Evolutionary conservation across 2,797 vertebrate species (phyloP).

Genomic region (Alfaro cultratus): DNA sequence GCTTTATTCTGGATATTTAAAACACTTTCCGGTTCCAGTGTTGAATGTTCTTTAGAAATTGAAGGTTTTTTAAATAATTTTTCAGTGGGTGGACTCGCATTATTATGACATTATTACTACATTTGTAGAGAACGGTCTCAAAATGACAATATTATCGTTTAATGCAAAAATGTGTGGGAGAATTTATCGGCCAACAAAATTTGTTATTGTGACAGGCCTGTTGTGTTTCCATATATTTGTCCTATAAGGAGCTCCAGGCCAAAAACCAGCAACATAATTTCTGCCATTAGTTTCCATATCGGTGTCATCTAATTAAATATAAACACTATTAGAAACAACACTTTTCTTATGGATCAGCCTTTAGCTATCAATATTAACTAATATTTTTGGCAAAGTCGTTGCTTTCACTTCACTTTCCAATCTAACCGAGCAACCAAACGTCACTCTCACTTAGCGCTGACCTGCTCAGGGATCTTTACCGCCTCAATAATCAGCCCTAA

Average conservation of each 20-base stretch:
- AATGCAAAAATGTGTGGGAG: too few species aligned
- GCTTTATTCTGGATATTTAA: too few species aligned
- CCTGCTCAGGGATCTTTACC: conserved; percentile 4
- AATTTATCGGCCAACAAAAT: too few species aligned
- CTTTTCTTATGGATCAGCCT: conserved; percentile 1
- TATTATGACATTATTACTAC: too few species aligned
- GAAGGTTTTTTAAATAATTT: too few species aligned
- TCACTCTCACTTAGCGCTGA: not conserved
- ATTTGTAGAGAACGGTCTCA: too few species aligned
- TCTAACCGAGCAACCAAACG: not conserved
- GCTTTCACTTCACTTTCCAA: conserved; percentile 3
- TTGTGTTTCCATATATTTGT: not conserved
- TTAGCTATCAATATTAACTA: conserved; percentile 4
- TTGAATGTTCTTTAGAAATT: too few species aligned
- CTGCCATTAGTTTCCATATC: not conserved
- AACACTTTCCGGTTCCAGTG: too few species aligned
- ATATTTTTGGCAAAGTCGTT: conserved; percentile 23
- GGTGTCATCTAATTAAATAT: conserved; percentile 13
- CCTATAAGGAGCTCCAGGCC: conserved; percentile 19
- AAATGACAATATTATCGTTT: too few species aligned
- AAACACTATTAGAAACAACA: conserved; percentile 4
- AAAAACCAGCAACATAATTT: conserved; percentile 8
- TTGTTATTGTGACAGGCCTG: too few species aligned
- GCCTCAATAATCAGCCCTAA: not conserved
- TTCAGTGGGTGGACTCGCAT: too few species aligned